Evolutionary conservation across 2,797 vertebrate species (phyloP).

Genomic region (Onychomys arenicola): DNA sequence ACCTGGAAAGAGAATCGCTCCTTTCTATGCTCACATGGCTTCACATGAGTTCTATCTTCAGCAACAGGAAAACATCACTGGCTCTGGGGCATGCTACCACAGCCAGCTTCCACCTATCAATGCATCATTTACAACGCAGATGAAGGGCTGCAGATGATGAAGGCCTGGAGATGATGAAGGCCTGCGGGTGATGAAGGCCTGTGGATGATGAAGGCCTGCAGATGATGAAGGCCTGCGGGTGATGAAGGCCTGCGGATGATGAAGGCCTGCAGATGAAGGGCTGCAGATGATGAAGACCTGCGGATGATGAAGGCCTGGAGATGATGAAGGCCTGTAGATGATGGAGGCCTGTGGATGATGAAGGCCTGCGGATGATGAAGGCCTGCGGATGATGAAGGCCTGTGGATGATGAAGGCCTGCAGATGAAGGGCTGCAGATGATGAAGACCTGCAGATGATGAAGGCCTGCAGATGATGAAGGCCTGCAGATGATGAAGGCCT

Average conservation of each 20-base stretch:
- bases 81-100: background rate
- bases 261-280: background rate
- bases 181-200: too few species aligned
- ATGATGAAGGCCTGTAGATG: background rate
- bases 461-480: too few species aligned
- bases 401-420: background rate
- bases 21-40: background rate
- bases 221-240: too few species aligned
- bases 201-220: background rate
- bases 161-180: too few species aligned
- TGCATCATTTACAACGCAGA: background rate
- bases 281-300: too few species aligned
- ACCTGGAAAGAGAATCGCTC: background rate
- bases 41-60: background rate
- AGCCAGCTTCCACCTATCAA: background rate
- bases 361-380: too few species aligned
- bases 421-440: too few species aligned
- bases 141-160: too few species aligned
- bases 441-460: too few species aligned
- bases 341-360: background rate
- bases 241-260: background rate
- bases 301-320: too few species aligned
- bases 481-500: too few species aligned
- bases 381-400: too few species aligned
- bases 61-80: conserved; percentile 14